Evolutionary conservation across 2,888 invertebrate species (phyloP), one percentile per base, ranked within the genome.

Genomic region (Apomyelois bistriatella): DNA sequence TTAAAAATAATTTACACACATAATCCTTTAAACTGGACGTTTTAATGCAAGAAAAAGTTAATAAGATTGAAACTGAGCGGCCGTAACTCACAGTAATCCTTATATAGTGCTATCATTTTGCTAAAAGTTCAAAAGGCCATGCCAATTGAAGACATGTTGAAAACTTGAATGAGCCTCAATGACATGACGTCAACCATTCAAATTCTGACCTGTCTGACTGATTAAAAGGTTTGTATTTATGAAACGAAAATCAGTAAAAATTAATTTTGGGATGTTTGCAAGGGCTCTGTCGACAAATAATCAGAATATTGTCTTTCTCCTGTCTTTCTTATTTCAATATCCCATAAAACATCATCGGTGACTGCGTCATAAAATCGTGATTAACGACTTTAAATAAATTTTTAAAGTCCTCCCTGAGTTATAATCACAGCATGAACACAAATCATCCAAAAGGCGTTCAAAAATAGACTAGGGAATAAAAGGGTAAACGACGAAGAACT

Each of bases 351-450:
- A 30, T 30, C 28, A 22, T 28, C 22, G 12, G 13, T 30, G 49
- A 49, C 28, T 22, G 36, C 8, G 17, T 41, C 51, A 36, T 51
- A 43, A 52, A 55, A 22, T 3, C 10, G 17, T 57, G 40, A 56
- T 56, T 53, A 55, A 56, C 51, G 55, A 53, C 48, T 30, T 50
- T 12, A 36, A 53, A 58, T 35, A 46, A 57, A 57, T 49, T 55
- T 46, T 57, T 55, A 55, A 51, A 54, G 55, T 55, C 57, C 50
- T 52, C 37, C 40, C 43, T 53, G 53, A 56, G 53, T 48, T 55
- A 58, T 53, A 53, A 52, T 49, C 37, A 48, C 50, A 53, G 46
- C 54, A 55, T 35, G 53, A 51, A 55, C 53, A 53, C 48, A 53
- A 46, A 57, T 57, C 55, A 60, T 58, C 46, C 57, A 57, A 57